A percentile compares a stretch with the other conserved stretches of the same genome.
Conservation (phyloP, 2,888 invertebrate species). For the Petrolisthes cinctipes region DNA sequence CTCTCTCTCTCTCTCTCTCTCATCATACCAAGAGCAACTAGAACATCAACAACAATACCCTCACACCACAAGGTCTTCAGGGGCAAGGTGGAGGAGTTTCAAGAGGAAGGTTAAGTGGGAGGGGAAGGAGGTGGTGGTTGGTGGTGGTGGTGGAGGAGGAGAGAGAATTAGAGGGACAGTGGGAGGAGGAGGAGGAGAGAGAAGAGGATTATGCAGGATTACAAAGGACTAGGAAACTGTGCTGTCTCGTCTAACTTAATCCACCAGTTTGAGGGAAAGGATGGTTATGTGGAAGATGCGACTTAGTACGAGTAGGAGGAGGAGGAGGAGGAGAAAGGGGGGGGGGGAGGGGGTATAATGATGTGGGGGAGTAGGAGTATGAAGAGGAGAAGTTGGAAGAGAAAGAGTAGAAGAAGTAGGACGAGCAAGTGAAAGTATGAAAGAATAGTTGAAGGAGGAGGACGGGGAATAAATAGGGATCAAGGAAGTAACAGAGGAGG, state of each 20-base stretch:
- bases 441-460: not conserved
- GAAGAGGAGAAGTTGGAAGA: not conserved
- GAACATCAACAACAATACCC: too few relatives aligned
- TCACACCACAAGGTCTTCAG: not conserved
- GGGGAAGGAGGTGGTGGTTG: not conserved
- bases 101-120: not conserved
- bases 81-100: not conserved
- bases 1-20: not conserved
- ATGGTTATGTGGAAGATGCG: not conserved
- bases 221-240: too few relatives aligned
- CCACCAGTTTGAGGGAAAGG: too few relatives aligned
- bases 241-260: too few relatives aligned
- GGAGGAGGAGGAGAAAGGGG: constrained; percentile 15
- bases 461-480: not conserved
- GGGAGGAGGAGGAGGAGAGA: not conserved
- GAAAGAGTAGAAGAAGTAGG: not conserved
- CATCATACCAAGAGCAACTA: too few relatives aligned
- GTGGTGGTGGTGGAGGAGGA: not conserved
- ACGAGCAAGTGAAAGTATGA: not conserved
- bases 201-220: not conserved
- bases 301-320: not conserved
- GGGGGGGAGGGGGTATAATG: constrained; percentile 16
- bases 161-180: not conserved
- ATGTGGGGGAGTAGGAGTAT: not conserved
- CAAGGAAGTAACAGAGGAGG: not conserved